phyloP scores from a whole-genome alignment of 2,888 invertebrate genomes.

The Tenthredo livida region DNA sequence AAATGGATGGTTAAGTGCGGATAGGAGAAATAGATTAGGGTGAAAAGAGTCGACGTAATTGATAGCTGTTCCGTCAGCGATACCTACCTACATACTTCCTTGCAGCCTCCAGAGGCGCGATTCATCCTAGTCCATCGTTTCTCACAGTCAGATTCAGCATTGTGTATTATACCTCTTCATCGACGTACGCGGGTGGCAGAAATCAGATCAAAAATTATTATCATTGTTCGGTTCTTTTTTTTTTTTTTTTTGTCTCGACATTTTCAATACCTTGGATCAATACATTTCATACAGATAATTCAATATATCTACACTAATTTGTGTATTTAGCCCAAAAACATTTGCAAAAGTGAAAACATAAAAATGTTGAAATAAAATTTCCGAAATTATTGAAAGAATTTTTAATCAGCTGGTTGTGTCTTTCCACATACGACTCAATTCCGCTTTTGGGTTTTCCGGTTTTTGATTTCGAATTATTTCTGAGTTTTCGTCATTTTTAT shows the following conservation, averaged over 20 bases:
- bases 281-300: background rate
- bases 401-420: no score
- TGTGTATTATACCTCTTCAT: conserved; percentile 11
- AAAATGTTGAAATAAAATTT: no score
- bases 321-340: background rate
- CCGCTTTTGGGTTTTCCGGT: no score
- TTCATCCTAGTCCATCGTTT: background rate
- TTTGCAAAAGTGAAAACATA: no score
- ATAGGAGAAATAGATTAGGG: conserved; percentile 70
- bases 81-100: conserved; percentile 22
- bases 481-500: no score
- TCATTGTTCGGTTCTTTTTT: background rate
- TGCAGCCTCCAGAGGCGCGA: conserved; percentile 5
- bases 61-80: conserved; percentile 62
- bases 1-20: conserved; percentile 66
- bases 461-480: no score
- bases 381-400: no score
- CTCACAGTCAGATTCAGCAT: conserved; percentile 14
- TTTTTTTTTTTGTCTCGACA: background rate
- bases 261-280: background rate
- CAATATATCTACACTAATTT: background rate
- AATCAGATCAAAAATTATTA: background rate
- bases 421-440: no score
- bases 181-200: background rate
- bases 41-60: conserved; percentile 67